Evolutionary conservation across 92 coral and sea anemone genomes (phyloP).

Genomic region (Phenganax subtilis): DNA sequence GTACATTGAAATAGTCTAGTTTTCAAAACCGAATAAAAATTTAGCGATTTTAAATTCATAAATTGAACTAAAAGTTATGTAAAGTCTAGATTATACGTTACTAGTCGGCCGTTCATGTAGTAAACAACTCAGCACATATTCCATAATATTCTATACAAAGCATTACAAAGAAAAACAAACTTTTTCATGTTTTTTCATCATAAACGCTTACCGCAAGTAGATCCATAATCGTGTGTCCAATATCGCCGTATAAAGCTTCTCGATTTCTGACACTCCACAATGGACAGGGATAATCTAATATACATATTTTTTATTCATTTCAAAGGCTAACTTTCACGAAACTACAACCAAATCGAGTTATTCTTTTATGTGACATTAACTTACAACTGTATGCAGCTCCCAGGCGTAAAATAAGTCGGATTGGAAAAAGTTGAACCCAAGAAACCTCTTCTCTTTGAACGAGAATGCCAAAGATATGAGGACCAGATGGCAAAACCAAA

Average conservation of each 20-base stretch:
- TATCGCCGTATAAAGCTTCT: constrained; percentile 75
- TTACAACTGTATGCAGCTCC: constrained; percentile 97
- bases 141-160: no score
- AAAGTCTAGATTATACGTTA: no score
- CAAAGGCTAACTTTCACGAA: no score
- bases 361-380: background rate
- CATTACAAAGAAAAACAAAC: no score
- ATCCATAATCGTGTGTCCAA: constrained; percentile 97
- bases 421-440: constrained; percentile 98
- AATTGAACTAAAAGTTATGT: no score
- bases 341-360: no score
- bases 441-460: constrained; percentile 84
- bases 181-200: background rate
- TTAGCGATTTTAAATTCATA: no score
- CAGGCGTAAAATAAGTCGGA: constrained; percentile 82
- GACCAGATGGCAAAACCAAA: constrained; percentile 70
- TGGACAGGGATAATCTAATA: constrained; percentile 92
- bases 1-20: no score
- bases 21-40: no score
- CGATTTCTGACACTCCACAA: constrained; percentile 90
- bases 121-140: no score
- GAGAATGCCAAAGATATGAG: constrained; percentile 81
- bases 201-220: constrained; percentile 74
- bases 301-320: background rate
- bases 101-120: no score